Base-by-base conservation (phyloP, 2,888 invertebrate genomes). In the Plagodis dolabraria region DNA sequence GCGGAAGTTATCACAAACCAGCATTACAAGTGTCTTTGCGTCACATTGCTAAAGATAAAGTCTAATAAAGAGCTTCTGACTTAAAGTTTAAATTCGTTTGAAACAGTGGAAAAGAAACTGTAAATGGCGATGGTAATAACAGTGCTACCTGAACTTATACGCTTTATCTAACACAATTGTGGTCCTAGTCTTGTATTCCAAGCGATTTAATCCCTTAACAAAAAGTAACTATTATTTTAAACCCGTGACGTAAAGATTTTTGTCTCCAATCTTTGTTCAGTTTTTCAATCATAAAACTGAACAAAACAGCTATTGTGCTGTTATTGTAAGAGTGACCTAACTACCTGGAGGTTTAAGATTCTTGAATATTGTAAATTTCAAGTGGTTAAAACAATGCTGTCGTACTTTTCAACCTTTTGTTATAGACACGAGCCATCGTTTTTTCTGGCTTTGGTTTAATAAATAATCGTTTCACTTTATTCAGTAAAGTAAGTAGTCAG, bases 181-280 rank as follows among this genome's bases (percentile, higher is more conserved):
- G 85, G 82, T 83, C 75, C 75, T 71, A 71, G 76, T 72, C 76
- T 74, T 73, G 70, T 74, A 74, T 77, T 78, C 78, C 74, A 57
- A 76, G 80, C 83, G 80, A 83, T 66, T 89, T 89, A 89, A 90
- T 91, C 90, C 84, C 80, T 79, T 76, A 74, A 84, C 83, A 86
- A 85, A 85, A 83, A 84, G 75, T 79, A 78, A 80, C 82, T 86
- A 83, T 86, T 84, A 86, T 86, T 87, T 87, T 80, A 85, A 85
- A 80, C 72, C 81, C 75, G 82, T 89, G 86, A 87, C 87, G 86
- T 86, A 85, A 87, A 85, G 70, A 74, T 66, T 78, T 82, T 84
- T 83, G 81, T 83, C 80, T 76, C 74, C 72, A 72, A 57, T 47
- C 63, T 64, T 71, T 74, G 79, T 82, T 79, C 68, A 68, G 59